Base-by-base conservation (phyloP, 2,888 invertebrate species). In the Ernsta delagoae region DNA sequence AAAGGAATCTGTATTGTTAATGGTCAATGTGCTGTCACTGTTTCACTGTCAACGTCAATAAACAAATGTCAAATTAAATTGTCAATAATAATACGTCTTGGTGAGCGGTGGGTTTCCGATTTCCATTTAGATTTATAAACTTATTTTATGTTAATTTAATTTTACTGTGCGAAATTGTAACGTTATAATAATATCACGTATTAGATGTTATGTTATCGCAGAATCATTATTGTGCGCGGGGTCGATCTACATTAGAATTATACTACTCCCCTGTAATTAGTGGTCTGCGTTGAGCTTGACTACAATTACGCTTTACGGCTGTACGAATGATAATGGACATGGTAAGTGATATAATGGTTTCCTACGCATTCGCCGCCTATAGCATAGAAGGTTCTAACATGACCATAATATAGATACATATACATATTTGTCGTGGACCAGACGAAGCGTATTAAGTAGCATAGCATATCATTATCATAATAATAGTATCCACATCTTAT, bases 261-360 rank as follows among this genome's bases (percentile, higher is more conserved):
- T 39, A 39, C 12, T 50, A 50, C 16, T 16, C 50, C 5, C 16
- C 2, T 3, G 16, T 16, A 16, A 16, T 63, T 54, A 63, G 53
- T 54, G 39, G 9, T 41, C 53, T 54, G 53, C 50, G 50, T 16
- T 53, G 50, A 50, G 48, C 12, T 48, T 48, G 48, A 48, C 48
- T 50, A 12, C 36, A 62, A 62, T 62, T 62, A 62, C 41, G 24
- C 41, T 36, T 59, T 39, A 59, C 57, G 57, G 31, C 36, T 59
- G 34, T 12, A 59, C 11, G 31, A 59, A n/a, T 59, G 39, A 12
- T 59, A 31, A 59, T 39, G n/a, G n/a, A n/a, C n/a, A n/a, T n/a
- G 57, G 39, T 59, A n/a, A n/a, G 57, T 59, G 6, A 31, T 31
- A 31, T 31, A 31, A 31, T 31, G 31, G 34, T 54, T 6, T 54